Evolutionary conservation across 1,140 invertebrate species (phyloP).

Genomic region (Ruditapes philippinarum): DNA sequence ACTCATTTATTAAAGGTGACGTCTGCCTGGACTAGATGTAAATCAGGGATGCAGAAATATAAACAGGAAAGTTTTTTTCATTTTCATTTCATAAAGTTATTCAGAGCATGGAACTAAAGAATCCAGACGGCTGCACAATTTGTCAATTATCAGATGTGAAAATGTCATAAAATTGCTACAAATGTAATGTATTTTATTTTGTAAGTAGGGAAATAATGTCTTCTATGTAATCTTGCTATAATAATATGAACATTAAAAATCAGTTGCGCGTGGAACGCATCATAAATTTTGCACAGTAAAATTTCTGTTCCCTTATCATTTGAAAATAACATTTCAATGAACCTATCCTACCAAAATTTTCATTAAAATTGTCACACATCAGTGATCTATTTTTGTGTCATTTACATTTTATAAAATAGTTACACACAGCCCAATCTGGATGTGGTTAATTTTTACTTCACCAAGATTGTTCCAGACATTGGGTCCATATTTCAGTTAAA

Average conservation of each 20-base stretch:
- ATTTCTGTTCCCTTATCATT: slow-evolving; percentile 8
- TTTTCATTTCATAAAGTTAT: too few relatives aligned
- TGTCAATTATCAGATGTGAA: neutral
- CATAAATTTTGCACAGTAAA: slow-evolving; percentile 38
- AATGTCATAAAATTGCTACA: neutral
- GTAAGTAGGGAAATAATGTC: neutral
- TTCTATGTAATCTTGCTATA: neutral
- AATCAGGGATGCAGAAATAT: too few relatives aligned
- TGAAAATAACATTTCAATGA: slow-evolving; percentile 35
- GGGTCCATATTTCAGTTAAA: too few relatives aligned
- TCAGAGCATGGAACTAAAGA: too few relatives aligned
- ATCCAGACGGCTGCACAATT: neutral
- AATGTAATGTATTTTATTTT: neutral
- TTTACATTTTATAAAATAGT: too few relatives aligned
- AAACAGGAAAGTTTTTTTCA: too few relatives aligned
- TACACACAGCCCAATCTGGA: too few relatives aligned
- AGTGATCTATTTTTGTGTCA: neutral
- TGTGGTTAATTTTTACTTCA: neutral
- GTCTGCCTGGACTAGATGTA: too few relatives aligned
- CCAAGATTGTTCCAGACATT: too few relatives aligned
- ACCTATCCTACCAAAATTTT: neutral
- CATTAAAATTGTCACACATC: neutral
- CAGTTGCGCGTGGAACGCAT: slow-evolving; percentile 18
- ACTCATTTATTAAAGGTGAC: too few relatives aligned
- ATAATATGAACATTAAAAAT: slow-evolving; percentile 29